Percentiles rank a stretch among this genome's conserved stretches.
phyloP scores from a whole-genome alignment of 2,113 vertebrate genomes.

The Oryzias javanicus region DNA sequence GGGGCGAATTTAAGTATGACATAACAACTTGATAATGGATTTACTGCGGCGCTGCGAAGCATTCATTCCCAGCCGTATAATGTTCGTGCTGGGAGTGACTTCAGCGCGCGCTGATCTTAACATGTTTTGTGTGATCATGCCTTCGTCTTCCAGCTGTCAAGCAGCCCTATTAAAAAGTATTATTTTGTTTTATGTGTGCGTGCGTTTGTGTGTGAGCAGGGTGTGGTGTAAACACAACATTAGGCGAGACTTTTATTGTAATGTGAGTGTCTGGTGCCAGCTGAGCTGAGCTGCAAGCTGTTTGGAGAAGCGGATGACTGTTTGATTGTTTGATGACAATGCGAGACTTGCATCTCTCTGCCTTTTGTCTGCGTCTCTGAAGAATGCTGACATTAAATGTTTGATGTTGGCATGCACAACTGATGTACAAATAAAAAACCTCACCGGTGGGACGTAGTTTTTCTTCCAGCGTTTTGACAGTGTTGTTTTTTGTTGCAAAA shows the following conservation, averaged over 20 bases:
- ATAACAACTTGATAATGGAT: slow-evolving; percentile 76
- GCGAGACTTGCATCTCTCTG: slow-evolving; percentile 70
- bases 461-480: slow-evolving; percentile 55
- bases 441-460: slow-evolving; percentile 61
- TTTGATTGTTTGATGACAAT: slow-evolving; percentile 79
- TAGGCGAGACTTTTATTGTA: slow-evolving; percentile 70
- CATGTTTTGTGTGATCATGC: slow-evolving; percentile 3
- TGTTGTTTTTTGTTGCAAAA: slow-evolving; percentile 55
- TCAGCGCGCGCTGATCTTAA: slow-evolving; percentile 23
- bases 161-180: slow-evolving; percentile 61
- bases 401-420: slow-evolving; percentile 72
- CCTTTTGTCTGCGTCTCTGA: slow-evolving; percentile 76
- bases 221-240: slow-evolving; percentile 64
- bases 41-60: slow-evolving; percentile 60
- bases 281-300: slow-evolving; percentile 74
- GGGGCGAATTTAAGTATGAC: slow-evolving; percentile 68
- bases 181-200: slow-evolving; percentile 57
- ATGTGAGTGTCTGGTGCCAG: slow-evolving; percentile 73
- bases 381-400: slow-evolving; percentile 76
- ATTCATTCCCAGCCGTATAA: slow-evolving; percentile 60
- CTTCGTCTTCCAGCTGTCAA: slow-evolving; percentile 66
- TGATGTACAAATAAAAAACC: slow-evolving; percentile 72
- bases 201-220: slow-evolving; percentile 61
- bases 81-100: slow-evolving; percentile 25
- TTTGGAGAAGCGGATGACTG: slow-evolving; percentile 70